phyloP scores from a whole-genome alignment of 2,888 invertebrate species.

The Oligia latruncula region DNA sequence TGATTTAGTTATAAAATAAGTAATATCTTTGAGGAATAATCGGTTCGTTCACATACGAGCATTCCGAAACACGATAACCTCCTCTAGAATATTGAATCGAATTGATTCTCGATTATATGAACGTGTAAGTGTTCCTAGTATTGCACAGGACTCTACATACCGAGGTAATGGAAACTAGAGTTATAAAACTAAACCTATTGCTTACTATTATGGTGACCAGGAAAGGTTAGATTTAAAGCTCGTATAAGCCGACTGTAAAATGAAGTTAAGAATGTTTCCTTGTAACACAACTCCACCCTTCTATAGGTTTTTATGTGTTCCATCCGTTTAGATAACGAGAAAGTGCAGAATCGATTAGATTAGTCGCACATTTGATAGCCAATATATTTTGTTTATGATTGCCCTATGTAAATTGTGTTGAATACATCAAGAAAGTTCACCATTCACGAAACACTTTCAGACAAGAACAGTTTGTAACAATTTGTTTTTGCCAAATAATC shows the following conservation, averaged over 20 bases:
- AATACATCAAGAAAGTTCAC: constrained; percentile 23
- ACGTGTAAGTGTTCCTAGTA: constrained; percentile 72
- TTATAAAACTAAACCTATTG: constrained; percentile 77
- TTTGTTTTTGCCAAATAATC: not conserved
- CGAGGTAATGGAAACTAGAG: constrained; percentile 74
- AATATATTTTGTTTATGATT: constrained; percentile 45
- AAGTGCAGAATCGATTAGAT: constrained; percentile 51
- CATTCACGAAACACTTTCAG: constrained; percentile 6
- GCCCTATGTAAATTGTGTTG: constrained; percentile 39
- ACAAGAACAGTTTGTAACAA: constrained; percentile 5
- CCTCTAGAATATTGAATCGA: constrained; percentile 62
- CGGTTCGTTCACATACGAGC: constrained; percentile 48
- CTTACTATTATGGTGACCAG: constrained; percentile 73
- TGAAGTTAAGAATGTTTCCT: constrained; percentile 66
- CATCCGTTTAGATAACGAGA: constrained; percentile 59
- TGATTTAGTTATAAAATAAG: constrained; percentile 47
- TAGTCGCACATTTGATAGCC: constrained; percentile 42
- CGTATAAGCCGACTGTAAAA: constrained; percentile 70
- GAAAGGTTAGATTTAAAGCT: constrained; percentile 72
- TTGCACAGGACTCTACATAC: constrained; percentile 68
- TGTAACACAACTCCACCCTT: constrained; percentile 62
- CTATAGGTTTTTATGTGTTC: constrained; percentile 57
- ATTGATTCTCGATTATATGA: constrained; percentile 69
- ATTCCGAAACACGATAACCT: constrained; percentile 64
- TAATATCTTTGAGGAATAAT: constrained; percentile 51